Conservation (phyloP, 2,113 vertebrate genomes). For the Albula glossodonta region DNA sequence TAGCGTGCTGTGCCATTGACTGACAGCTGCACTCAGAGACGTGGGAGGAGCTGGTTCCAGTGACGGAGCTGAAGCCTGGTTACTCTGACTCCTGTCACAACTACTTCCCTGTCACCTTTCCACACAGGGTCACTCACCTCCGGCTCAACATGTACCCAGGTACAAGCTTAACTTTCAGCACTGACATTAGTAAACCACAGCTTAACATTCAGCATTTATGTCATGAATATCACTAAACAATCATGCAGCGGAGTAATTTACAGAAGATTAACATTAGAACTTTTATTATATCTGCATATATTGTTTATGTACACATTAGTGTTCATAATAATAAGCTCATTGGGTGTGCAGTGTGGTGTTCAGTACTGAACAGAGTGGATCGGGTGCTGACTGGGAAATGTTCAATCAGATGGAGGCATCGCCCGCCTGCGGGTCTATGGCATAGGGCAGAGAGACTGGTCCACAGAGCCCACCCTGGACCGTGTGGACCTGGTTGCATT, state of each 20-base stretch:
- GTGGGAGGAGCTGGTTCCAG: constrained; percentile 72
- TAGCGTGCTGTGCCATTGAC: constrained; percentile 25
- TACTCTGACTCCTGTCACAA: constrained; percentile 71
- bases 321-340: not conserved
- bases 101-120: constrained; percentile 65
- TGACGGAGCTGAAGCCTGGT: constrained; percentile 67
- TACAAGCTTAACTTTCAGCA: constrained; percentile 38
- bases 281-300: no score
- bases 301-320: no score
- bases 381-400: not conserved
- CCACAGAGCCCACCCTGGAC: constrained; percentile 50
- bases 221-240: no score
- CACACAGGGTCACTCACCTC: constrained; percentile 75
- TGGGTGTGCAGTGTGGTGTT: not conserved
- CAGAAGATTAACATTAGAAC: no score
- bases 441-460: constrained; percentile 75
- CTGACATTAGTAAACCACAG: not conserved
- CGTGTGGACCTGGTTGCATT: constrained; percentile 71
- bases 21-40: constrained; percentile 70
- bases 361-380: not conserved
- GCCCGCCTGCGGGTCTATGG: constrained; percentile 78
- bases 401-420: constrained; percentile 76
- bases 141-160: constrained; percentile 83
- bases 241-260: no score
- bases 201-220: no score